These are phyloP conservation scores for Trichonephila clavata DNA, from an alignment of 1,140 invertebrate genomes.

Conservation along the genomic window DNA sequence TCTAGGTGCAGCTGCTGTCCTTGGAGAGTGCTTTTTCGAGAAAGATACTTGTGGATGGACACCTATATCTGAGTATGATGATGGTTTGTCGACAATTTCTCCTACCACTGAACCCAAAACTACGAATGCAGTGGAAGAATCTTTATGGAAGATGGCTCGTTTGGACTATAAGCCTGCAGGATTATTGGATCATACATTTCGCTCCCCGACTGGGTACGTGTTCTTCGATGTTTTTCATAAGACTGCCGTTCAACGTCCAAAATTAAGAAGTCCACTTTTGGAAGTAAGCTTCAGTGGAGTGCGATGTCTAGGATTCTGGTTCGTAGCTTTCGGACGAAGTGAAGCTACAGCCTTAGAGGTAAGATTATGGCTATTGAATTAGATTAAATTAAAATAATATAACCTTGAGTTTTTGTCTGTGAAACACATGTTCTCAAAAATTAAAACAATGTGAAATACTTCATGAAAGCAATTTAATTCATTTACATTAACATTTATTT, in stretches of 20 bases:
- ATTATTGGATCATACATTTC: conserved; percentile 86
- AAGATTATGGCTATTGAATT: neutral
- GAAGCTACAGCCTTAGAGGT: conserved; percentile 78
- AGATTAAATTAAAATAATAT: too few species aligned
- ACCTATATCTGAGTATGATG: conserved; percentile 81
- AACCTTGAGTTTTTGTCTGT: too few species aligned
- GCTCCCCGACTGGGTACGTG: conserved; percentile 84
- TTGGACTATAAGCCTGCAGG: conserved; percentile 85
- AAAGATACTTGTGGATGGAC: conserved; percentile 85
- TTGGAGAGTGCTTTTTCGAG: conserved; percentile 86
- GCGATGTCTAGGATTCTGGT: conserved; percentile 85
- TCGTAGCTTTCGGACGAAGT: conserved; percentile 78
- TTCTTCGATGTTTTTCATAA: conserved; percentile 87
- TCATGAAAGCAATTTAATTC: too few species aligned
- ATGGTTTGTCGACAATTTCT: conserved; percentile 53
- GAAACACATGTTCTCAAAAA: too few species aligned
- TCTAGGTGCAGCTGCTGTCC: conserved; percentile 71
- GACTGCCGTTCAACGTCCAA: conserved; percentile 79
- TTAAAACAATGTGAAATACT: too few species aligned
- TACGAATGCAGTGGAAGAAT: conserved; percentile 75
- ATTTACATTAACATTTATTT: too few species aligned
- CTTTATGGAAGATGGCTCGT: conserved; percentile 84
- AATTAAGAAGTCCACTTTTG: conserved; percentile 78
- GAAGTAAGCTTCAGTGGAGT: conserved; percentile 78
- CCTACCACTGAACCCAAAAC: conserved; percentile 55